Base-by-base conservation (phyloP, 2,113 vertebrate genomes). In the Chloroceryle aenea region DNA sequence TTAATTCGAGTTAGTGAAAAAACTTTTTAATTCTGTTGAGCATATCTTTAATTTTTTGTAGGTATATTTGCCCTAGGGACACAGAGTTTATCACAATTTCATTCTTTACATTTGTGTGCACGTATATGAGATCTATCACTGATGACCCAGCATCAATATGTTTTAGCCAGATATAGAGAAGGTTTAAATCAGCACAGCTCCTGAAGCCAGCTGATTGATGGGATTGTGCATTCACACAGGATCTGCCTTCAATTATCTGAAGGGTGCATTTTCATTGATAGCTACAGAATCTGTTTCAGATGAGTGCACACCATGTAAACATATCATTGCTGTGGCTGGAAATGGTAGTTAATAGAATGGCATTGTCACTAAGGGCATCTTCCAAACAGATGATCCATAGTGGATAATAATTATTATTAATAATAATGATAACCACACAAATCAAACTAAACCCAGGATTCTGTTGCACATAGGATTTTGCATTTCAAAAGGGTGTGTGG, bases 111-210 rank as follows among this genome's bases (percentile, higher is more conserved):
- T 83, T 29, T 84, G 2, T 50, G 4, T 7, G 11, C 55, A 21
- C 13, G 4, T 34, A 25, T 50, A 26, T 23, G 5, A 84, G 3
- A 61, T 2, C 3, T 43, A n/a, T 17, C 9, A 32, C 0, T 6
- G 1, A 58, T 74, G 55, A 63, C 25, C 5, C 36, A 59, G 8
- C 7, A 16, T 45, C 38, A 96, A 87, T 47, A n/a, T 9, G 5
- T 26, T 42, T 55, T 10, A 81, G 25, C 2, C 29, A 73, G 26
- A 59, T 43, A 58, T 9, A 26, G 32, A 32, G 19, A 55, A 62
- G 5, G 18, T 77, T 82, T 67, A 84, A 80, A 50, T 18, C 20
- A 84, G 6, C 1, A 0, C 8, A 77, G 12, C 7, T 73, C 16
- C 88, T 40, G 25, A 78, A 63, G 16, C 4, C 22, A 38, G 6